phyloP scores from a whole-genome alignment of 2,888 invertebrate species.

The Halocaridina rubra region DNA sequence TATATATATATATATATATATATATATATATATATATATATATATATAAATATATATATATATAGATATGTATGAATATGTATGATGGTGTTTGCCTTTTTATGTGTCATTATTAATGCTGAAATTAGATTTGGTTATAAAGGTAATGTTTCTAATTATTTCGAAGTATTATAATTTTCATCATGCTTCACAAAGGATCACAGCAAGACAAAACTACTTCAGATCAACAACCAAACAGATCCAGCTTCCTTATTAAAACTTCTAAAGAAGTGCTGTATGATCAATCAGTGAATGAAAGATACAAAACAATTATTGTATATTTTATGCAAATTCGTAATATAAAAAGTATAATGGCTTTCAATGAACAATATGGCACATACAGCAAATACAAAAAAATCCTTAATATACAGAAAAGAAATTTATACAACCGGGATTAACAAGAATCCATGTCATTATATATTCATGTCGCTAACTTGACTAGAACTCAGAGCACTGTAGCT shows the following conservation, averaged over 20 bases:
- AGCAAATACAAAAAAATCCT: constrained; percentile 10
- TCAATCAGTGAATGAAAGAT: not conserved
- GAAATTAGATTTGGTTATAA: not conserved
- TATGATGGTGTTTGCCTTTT: too few species aligned
- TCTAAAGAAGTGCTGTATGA: not conserved
- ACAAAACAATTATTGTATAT: constrained; percentile 2
- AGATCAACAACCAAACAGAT: not conserved
- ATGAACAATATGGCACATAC: constrained; percentile 42
- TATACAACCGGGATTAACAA: constrained; percentile 19
- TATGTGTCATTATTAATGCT: too few species aligned
- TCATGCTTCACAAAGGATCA: not conserved
- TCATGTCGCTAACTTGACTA: constrained; percentile 27
- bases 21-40: too few species aligned
- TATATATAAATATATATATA: too few species aligned
- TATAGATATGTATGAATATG: too few species aligned
- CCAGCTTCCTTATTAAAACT: not conserved
- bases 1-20: too few species aligned
- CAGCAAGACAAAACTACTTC: not conserved
- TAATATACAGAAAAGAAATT: constrained; percentile 19
- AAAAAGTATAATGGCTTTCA: constrained; percentile 32
- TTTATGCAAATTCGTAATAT: constrained; percentile 51
- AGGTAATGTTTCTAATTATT: not conserved
- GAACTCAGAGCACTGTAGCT: not conserved
- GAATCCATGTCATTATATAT: constrained; percentile 28
- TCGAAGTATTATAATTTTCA: not conserved